Conservation (phyloP, 2,888 invertebrate species). For the Andrena chrysosceles region DNA sequence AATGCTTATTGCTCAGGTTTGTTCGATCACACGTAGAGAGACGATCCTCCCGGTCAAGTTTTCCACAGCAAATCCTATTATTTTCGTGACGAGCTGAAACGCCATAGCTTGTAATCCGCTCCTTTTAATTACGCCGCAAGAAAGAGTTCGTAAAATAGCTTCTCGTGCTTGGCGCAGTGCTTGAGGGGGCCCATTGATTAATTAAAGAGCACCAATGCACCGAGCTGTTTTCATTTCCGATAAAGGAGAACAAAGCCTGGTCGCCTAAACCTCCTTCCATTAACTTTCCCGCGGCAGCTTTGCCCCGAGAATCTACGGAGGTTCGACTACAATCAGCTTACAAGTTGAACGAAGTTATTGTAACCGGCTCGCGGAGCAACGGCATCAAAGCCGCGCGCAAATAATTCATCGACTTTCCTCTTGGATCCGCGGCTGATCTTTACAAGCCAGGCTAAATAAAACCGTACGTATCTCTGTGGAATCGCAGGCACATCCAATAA, state of each 20-base stretch:
- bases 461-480: not conserved
- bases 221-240: constrained; percentile 34
- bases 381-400: constrained; percentile 18
- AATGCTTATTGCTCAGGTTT: not conserved
- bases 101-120: not conserved
- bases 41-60: not conserved
- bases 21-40: not conserved
- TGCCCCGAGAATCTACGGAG: constrained; percentile 6
- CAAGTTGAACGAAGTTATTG: constrained; percentile 46
- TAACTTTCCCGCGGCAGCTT: constrained; percentile 46
- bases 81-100: not conserved
- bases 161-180: not conserved
- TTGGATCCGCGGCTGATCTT: not conserved
- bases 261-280: constrained; percentile 44
- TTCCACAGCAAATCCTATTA: not conserved
- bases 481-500: not conserved
- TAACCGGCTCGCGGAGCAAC: not conserved
- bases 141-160: not conserved
- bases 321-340: constrained; percentile 56
- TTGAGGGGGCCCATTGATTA: constrained; percentile 16
- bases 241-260: constrained; percentile 23
- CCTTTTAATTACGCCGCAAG: constrained; percentile 1
- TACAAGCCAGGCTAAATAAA: not conserved
- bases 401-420: constrained; percentile 45
- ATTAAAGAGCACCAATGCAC: constrained; percentile 44